Conservation (phyloP, 2,113 vertebrate species). For the Grallaria varia region DNA sequence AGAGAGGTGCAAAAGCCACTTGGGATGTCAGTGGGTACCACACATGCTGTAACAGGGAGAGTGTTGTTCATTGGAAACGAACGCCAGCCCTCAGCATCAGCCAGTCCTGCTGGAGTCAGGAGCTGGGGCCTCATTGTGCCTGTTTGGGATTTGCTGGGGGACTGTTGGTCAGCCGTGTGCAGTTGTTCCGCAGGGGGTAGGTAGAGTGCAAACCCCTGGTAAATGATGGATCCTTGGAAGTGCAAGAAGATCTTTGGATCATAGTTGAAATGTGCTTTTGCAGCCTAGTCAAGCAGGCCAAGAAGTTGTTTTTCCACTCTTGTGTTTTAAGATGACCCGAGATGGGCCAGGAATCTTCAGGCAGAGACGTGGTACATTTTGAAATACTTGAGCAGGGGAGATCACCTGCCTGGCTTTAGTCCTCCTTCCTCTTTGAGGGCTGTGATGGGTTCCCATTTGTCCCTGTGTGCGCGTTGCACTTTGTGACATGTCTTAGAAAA, state of each 20-base stretch:
- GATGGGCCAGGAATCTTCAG: not conserved
- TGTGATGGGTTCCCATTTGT: not conserved
- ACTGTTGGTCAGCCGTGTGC: not conserved
- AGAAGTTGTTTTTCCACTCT: not conserved
- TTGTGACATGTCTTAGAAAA: not conserved
- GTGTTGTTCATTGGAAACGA: constrained; percentile 4
- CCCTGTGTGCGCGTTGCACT: not conserved
- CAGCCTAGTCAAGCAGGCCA: not conserved
- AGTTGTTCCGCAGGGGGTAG: not conserved
- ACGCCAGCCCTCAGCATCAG: not conserved
- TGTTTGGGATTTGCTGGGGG: not conserved
- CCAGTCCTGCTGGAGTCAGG: not conserved
- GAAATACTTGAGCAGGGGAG: not conserved
- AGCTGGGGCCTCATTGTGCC: not conserved
- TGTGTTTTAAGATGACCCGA: not conserved
- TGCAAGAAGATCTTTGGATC: not conserved
- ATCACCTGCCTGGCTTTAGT: not conserved
- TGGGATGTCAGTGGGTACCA: not conserved
- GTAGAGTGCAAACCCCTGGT: accelerated
- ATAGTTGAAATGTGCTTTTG: not conserved
- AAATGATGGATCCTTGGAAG: not conserved
- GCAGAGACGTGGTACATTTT: not conserved
- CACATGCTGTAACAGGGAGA: not conserved
- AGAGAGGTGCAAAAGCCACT: not conserved
- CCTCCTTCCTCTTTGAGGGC: accelerated